Percentiles rank a stretch among this genome's conserved stretches.
Conservation (phyloP, 2,113 vertebrate genomes). For the Eudyptes chrysolophus region DNA sequence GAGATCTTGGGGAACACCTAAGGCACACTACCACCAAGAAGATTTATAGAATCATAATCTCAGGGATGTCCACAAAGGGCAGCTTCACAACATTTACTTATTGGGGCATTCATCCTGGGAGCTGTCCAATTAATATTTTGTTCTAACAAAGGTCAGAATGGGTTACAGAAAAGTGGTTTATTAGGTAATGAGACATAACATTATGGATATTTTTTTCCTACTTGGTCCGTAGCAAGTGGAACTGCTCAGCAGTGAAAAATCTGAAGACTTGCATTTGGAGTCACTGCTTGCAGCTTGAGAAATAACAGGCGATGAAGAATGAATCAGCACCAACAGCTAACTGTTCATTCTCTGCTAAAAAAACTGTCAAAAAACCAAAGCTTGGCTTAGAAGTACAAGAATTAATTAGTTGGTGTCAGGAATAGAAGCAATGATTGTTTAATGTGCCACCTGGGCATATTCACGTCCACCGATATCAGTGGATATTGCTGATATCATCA, state of each 20-base stretch:
- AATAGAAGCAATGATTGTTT: not conserved
- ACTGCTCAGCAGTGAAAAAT: not conserved
- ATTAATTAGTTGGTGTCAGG: not conserved
- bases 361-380: not conserved
- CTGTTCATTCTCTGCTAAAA: not conserved
- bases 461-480: not conserved
- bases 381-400: not conserved
- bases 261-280: not conserved
- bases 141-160: not conserved
- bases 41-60: not conserved
- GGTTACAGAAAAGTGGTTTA: not conserved
- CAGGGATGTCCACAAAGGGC: not conserved
- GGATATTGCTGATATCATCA: not conserved
- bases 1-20: not conserved
- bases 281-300: not conserved
- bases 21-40: not conserved
- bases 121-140: not conserved
- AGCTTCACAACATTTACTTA: not conserved
- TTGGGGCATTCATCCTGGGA: not conserved
- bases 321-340: not conserved
- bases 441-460: not conserved
- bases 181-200: not conserved
- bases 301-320: constrained; percentile 10
- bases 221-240: not conserved
- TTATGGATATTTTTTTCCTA: not conserved